Percentiles rank a stretch among this genome's conserved stretches.
Conservation (phyloP, 2,113 vertebrate species). For the Megaceryle torquata region DNA sequence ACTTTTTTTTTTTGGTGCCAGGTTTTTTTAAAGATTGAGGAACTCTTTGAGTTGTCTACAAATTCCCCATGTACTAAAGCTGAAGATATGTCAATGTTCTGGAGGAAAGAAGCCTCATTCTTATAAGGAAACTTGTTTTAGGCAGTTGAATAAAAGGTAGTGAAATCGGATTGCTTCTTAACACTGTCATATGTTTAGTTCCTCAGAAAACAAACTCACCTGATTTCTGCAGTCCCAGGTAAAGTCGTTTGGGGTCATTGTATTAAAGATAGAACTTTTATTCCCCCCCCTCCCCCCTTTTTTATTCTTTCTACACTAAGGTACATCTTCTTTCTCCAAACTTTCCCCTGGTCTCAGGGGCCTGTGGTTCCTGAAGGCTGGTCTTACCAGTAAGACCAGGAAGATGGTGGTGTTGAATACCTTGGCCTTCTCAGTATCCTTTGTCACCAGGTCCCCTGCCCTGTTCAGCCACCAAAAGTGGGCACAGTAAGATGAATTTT, state of each 20-base stretch:
- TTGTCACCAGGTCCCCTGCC: background rate
- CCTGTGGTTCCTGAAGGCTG: background rate
- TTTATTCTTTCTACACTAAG: background rate
- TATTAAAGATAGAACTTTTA: background rate
- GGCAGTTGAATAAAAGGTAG: background rate
- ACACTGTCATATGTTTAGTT: background rate
- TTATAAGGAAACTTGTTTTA: background rate
- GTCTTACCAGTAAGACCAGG: background rate
- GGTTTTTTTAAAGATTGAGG: background rate
- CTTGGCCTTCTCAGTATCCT: background rate
- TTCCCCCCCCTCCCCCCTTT: background rate
- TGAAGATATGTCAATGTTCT: background rate
- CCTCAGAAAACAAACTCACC: background rate
- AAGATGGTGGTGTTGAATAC: background rate
- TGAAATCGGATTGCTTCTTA: background rate
- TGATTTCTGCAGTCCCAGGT: background rate
- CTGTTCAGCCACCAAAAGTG: background rate
- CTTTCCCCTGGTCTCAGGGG: background rate
- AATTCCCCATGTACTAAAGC: background rate
- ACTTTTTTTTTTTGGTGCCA: background rate
- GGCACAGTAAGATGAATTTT: background rate
- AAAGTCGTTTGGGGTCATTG: background rate
- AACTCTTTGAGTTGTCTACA: background rate
- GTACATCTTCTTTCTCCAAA: background rate
- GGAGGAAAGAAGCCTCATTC: background rate